Evolutionary conservation across 92 coral and sea anemone species (phyloP).

Genomic region (Zoanthus gigantus): DNA sequence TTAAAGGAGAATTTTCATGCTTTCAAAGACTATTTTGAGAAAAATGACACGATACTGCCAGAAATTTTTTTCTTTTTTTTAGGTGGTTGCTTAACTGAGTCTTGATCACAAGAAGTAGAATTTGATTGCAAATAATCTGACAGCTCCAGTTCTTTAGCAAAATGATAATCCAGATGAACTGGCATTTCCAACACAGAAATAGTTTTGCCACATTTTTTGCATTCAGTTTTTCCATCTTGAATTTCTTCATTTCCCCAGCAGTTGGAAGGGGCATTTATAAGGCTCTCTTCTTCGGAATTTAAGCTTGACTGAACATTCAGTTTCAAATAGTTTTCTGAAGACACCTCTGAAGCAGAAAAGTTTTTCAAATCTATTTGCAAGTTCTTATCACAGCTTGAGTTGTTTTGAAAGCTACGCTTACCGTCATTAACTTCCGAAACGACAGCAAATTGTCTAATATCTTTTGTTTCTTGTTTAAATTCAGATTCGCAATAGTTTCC

Average conservation of each 20-base stretch:
- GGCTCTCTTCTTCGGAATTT: neutral
- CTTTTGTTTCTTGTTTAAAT: conserved; percentile 10
- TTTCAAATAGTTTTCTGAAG: neutral
- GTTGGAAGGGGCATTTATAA: neutral
- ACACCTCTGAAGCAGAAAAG: neutral
- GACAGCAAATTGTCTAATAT: conserved; percentile 13
- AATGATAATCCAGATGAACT: conserved; percentile 89
- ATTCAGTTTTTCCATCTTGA: conserved; percentile 50
- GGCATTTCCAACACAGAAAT: conserved; percentile 71
- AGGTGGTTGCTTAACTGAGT: conserved; percentile 65
- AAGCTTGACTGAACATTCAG: neutral
- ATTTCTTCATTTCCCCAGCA: neutral
- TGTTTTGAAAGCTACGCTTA: neutral
- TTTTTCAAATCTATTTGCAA: neutral
- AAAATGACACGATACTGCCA: conserved; percentile 67
- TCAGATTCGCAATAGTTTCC: conserved; percentile 15
- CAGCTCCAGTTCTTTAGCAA: conserved; percentile 80
- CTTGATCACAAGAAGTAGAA: neutral
- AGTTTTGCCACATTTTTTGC: conserved; percentile 74
- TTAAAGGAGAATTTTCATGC: no score
- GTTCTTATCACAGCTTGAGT: neutral
- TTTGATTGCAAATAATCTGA: conserved; percentile 22
- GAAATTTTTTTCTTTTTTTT: conserved; percentile 64
- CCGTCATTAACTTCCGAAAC: neutral
- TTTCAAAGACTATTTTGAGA: conserved; percentile 37